Evolutionary conservation across 2,113 vertebrate genomes (phyloP), one percentile per base, ranked within the genome.

Genomic region (Aegotheles bennettii): DNA sequence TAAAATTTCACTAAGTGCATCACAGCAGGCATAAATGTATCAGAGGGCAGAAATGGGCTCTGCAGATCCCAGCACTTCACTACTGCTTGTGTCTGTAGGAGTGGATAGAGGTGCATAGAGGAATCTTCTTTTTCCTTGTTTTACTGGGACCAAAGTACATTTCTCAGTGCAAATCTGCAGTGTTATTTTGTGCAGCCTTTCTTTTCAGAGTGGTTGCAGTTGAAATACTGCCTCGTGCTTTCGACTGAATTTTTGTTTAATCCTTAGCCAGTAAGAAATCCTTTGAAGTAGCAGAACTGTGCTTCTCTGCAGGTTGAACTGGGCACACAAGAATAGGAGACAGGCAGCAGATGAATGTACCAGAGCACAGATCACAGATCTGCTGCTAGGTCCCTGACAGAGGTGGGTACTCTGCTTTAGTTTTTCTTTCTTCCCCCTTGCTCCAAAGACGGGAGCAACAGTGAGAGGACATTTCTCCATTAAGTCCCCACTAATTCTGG

Each of bases 191-290:
- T 35, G 73, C 11, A 53, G 43, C 63, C 43, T 68, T 81, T 56
- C 7, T 57, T 84, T 71, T 78, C 65, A 70, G 60, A 25, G 11
- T 11, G 7, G n/a, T 25, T 61, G 29, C 42, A n/a, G 56, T 20
- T 50, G 40, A 92, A 74, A 65, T 18, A 13, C 8, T 38, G 38
- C 56, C 60, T 59, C 65, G 50, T 69, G 67, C 64, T 70, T 68
- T 67, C 45, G 33, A 31, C 3, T 71, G 75, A 47, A 11, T 67
- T 83, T 89, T 69, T 75, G 45, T 74, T 92, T 94, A 64, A 91
- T 89, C 85, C 12, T 40, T 59, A 79, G 71, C 84, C 81, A 95
- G 51, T n/a, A 42, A 74, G 56, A 65, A 75, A 65, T 10, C 56
- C 48, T 94, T 74, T 83, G 92, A 92, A 94, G 77, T 5, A 83